These are phyloP conservation scores for Shinisaurus crocodilurus DNA, from an alignment of 2,113 vertebrate genomes.

Conservation along the genomic window DNA sequence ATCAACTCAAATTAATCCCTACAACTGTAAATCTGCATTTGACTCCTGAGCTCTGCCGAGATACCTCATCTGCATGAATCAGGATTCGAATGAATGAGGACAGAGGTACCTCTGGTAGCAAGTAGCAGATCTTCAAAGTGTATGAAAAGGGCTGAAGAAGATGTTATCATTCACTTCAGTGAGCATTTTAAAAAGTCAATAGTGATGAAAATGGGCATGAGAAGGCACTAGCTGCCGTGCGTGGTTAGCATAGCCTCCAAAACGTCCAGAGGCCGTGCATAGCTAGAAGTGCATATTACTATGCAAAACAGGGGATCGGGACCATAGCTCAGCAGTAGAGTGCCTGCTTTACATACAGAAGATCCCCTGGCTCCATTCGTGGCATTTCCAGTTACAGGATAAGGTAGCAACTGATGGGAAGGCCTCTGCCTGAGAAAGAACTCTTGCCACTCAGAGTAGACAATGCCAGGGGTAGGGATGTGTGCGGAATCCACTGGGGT, in stretches of 20 bases:
- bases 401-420: neutral
- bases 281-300: neutral
- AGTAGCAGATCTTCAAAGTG: constrained; percentile 1
- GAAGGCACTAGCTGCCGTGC: neutral
- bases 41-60: neutral
- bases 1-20: constrained; percentile 1
- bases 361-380: neutral
- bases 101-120: neutral
- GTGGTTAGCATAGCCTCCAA: neutral
- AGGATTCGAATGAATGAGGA: neutral
- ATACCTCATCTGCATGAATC: neutral
- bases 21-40: constrained; percentile 22
- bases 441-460: neutral
- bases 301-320: too few species aligned
- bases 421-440: neutral
- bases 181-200: neutral
- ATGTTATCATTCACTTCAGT: neutral
- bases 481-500: too few species aligned
- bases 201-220: neutral
- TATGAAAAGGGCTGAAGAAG: neutral
- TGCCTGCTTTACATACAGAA: neutral
- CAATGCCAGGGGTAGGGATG: too few species aligned
- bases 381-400: neutral
- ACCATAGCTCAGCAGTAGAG: neutral
- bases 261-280: too few species aligned